Base-by-base conservation (phyloP, 2,113 vertebrate genomes). In the Maccullochella peelii region DNA sequence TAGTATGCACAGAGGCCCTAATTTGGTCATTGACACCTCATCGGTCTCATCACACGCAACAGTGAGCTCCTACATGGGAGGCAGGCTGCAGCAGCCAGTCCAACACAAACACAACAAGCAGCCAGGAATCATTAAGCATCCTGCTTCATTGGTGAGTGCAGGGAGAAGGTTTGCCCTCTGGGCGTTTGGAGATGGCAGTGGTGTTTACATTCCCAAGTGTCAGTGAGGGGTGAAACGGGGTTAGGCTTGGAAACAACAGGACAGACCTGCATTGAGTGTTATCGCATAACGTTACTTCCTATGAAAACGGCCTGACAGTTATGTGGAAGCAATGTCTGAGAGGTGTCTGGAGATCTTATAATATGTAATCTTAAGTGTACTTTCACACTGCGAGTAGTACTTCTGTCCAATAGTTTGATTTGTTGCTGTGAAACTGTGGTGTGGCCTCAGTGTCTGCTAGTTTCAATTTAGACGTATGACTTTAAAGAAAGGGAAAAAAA, bases 1-100 rank as follows among this genome's bases (percentile, higher is more conserved):
- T 33, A 75, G 36, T 67, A 5, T 0, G 54, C 36, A 38, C 74
- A 50, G 49, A 81, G 49, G 69, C 49, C 87, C 82, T 89, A 82
- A 83, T 91, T 81, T 91, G 87, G 88, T 89, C 84, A 84, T 21
- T 76, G 83, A 81, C 91, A 91, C 71, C 79, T 89, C 90, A 86
- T 90, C 38, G 12, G 69, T 87, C 69, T 84, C 90, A 52, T 81
- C 66, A 59, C 85, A 73, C 36, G n/a, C 75, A 79, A 27, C 71
- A 0, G 65, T 4, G 2, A 44, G 36, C 67, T 49, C 44, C 80
- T 36, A 18, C 80, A 71, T 23, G 71, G 81, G 83, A 87, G 83
- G 76, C 57, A 18, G 55, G 70, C 77, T 2, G 69, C 50, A 21
- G 69, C 50, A 21, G 72, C 30, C 70, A 21, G 4, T 88, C 89